These are phyloP conservation scores for Lochmaea capreae DNA, from an alignment of 2,888 invertebrate genomes.

Conservation along the genomic window DNA sequence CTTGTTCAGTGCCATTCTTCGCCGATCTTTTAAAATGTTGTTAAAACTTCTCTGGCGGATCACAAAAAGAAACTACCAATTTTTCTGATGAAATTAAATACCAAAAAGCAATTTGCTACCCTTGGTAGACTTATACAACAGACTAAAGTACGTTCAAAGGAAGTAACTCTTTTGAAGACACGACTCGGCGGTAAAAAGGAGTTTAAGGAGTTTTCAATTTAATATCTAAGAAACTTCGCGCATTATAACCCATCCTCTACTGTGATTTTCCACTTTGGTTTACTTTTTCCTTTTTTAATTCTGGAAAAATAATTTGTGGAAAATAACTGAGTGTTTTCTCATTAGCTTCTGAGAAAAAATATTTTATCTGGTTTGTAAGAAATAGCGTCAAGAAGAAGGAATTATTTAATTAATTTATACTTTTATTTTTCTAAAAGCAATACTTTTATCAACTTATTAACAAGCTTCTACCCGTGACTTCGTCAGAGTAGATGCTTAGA, in stretches of 20 bases:
- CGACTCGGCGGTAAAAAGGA: slow-evolving; percentile 37
- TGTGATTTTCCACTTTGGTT: slow-evolving; percentile 39
- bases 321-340: slow-evolving; percentile 7
- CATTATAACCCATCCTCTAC: slow-evolving; percentile 46
- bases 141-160: slow-evolving; percentile 35
- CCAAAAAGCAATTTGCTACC: slow-evolving; percentile 38
- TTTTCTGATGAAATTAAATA: slow-evolving; percentile 34
- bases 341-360: neutral
- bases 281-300: slow-evolving; percentile 33
- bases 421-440: too few relatives aligned
- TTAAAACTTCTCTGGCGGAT: neutral
- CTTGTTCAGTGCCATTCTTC: neutral
- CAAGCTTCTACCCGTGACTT: too few relatives aligned
- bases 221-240: slow-evolving; percentile 55
- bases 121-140: slow-evolving; percentile 15
- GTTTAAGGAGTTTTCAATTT: slow-evolving; percentile 53
- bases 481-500: too few relatives aligned
- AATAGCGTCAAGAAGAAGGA: neutral
- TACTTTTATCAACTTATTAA: too few relatives aligned
- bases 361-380: neutral
- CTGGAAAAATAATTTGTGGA: slow-evolving; percentile 8
- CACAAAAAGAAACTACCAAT: slow-evolving; percentile 12
- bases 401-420: too few relatives aligned
- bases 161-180: slow-evolving; percentile 48
- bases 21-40: neutral